Conservation (phyloP, 2,888 invertebrate species). For the Digitonthophagus gazella region DNA sequence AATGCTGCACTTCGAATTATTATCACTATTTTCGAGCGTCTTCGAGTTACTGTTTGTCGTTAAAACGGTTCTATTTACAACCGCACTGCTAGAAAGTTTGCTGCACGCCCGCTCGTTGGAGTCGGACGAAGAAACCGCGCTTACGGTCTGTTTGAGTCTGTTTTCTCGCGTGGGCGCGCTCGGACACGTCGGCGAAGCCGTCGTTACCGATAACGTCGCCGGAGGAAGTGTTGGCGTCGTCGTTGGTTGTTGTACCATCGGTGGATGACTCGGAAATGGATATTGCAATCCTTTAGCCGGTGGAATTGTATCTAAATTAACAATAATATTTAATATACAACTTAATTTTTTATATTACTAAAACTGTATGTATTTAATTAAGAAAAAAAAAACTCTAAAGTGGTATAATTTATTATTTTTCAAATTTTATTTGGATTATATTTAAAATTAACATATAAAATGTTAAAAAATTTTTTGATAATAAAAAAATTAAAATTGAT, state of each 20-base stretch:
- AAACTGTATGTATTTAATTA: too few species aligned
- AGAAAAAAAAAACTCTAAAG: too few species aligned
- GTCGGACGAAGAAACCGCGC: too few species aligned
- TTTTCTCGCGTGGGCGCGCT: slow-evolving; percentile 43
- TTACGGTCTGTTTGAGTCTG: slow-evolving; percentile 49
- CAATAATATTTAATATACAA: slow-evolving; percentile 5
- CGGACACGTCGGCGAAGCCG: slow-evolving; percentile 25
- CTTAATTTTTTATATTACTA: too few species aligned
- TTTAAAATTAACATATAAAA: too few species aligned
- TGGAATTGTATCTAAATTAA: slow-evolving; percentile 39
- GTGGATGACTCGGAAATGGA: slow-evolving; percentile 77
- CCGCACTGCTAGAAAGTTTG: slow-evolving; percentile 42
- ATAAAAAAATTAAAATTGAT: too few species aligned
- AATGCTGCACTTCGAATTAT: slow-evolving; percentile 34
- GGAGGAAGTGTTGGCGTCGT: slow-evolving; percentile 43
- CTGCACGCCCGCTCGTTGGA: slow-evolving; percentile 41
- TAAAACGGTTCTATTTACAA: slow-evolving; percentile 44
- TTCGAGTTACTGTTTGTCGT: too few species aligned
- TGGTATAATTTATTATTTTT: too few species aligned
- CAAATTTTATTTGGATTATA: too few species aligned
- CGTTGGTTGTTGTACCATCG: slow-evolving; percentile 41
- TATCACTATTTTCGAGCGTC: too few species aligned
- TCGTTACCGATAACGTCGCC: slow-evolving; percentile 44
- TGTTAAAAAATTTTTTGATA: too few species aligned
- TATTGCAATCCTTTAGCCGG: slow-evolving; percentile 65